These are phyloP conservation scores for Stegodyphus dumicola DNA, from an alignment of 1,140 invertebrate species.

Conservation along the genomic window DNA sequence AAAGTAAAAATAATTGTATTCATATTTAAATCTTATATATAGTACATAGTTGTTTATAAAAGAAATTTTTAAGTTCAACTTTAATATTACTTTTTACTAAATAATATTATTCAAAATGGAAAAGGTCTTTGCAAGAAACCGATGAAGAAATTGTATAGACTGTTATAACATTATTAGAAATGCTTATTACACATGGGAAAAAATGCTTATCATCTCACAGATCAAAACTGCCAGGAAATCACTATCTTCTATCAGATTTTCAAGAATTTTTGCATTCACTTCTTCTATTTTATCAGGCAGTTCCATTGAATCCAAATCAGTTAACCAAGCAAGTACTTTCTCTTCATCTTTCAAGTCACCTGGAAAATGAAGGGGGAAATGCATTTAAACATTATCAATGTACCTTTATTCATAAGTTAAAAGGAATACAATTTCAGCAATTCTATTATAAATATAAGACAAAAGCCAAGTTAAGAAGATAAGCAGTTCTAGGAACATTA, in stretches of 20 bases:
- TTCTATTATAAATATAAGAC: not conserved
- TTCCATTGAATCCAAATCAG: slow-evolving; percentile 93
- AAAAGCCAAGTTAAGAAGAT: not conserved
- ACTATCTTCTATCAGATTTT: slow-evolving; percentile 91
- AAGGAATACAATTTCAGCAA: not conserved
- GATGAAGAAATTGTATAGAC: too few species aligned
- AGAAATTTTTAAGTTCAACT: too few species aligned
- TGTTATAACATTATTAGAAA: too few species aligned
- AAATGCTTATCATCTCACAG: slow-evolving; percentile 77
- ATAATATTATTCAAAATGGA: too few species aligned
- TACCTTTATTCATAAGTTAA: not conserved
- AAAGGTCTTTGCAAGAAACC: too few species aligned
- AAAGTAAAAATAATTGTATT: too few species aligned
- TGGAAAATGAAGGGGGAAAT: slow-evolving; percentile 66
- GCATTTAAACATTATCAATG: not conserved
- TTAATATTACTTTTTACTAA: too few species aligned
- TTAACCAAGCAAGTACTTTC: slow-evolving; percentile 88
- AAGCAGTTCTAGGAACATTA: too few species aligned
- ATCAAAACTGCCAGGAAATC: slow-evolving; percentile 93
- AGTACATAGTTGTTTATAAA: too few species aligned
- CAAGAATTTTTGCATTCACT: slow-evolving; percentile 90
- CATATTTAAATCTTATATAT: too few species aligned
- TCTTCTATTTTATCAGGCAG: slow-evolving; percentile 95
- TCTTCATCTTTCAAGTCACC: slow-evolving; percentile 95
- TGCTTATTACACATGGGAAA: too few species aligned